phyloP scores from a whole-genome alignment of 2,113 vertebrate species.

The Myxocyprinus asiaticus region DNA sequence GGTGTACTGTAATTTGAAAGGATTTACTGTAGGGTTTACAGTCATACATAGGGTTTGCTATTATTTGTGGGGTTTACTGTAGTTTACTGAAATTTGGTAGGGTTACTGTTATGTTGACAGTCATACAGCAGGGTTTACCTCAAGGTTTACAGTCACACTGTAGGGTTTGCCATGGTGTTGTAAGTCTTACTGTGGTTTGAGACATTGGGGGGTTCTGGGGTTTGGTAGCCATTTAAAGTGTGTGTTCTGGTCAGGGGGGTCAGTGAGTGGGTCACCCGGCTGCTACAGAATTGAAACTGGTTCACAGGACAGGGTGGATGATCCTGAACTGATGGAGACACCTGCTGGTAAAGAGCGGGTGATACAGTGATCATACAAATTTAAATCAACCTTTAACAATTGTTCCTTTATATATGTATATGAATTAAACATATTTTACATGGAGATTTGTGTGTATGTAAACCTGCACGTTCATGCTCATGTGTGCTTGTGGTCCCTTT shows the following conservation, averaged over 20 bases:
- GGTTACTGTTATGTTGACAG: no score
- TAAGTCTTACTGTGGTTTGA: constrained; percentile 32
- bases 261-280: constrained; percentile 60
- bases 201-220: constrained; percentile 62
- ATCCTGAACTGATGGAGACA: constrained; percentile 57
- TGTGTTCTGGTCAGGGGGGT: constrained; percentile 60
- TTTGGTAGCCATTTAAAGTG: constrained; percentile 70
- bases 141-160: no score
- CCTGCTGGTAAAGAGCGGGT: constrained; percentile 48
- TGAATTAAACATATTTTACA: no score
- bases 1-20: no score
- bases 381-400: no score
- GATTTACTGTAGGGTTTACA: no score
- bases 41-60: no score
- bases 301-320: constrained; percentile 39
- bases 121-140: no score
- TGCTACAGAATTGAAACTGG: constrained; percentile 54
- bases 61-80: no score
- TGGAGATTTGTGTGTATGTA: not conserved
- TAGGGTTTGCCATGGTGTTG: not conserved
- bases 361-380: no score
- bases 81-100: no score
- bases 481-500: constrained; percentile 81
- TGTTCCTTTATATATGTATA: no score
- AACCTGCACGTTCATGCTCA: constrained; percentile 77